A percentile compares a stretch with the other conserved stretches of the same genome.
Conservation (phyloP, 1,140 invertebrate genomes). For the Meloidogyne floridensis region DNA sequence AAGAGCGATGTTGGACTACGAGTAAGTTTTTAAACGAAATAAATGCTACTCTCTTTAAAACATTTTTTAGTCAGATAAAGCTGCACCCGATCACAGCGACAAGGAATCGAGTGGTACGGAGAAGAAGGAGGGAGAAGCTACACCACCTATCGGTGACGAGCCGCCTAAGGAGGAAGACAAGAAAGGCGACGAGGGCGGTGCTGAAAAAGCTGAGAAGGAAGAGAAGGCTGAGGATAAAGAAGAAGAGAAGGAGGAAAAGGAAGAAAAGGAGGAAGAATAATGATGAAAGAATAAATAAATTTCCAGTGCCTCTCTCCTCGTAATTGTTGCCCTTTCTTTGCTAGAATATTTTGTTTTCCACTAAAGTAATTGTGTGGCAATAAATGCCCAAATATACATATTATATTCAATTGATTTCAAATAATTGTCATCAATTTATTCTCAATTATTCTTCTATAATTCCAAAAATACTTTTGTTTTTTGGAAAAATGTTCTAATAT, state of each 20-base stretch:
- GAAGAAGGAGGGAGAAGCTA: neutral
- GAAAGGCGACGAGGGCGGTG: slow-evolving; percentile 13
- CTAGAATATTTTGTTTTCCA: no score
- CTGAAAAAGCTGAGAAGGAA: slow-evolving; percentile 23
- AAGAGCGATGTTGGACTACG: slow-evolving; percentile 6
- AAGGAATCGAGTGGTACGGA: neutral
- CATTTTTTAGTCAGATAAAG: neutral
- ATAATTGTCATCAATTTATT: no score
- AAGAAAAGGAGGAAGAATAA: neutral
- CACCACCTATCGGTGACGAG: neutral
- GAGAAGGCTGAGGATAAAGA: slow-evolving; percentile 2
- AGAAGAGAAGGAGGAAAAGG: neutral
- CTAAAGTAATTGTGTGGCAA: no score
- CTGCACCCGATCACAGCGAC: neutral
- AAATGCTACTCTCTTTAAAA: neutral
- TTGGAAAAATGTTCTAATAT: no score
- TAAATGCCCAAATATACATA: no score
- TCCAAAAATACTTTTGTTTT: no score
- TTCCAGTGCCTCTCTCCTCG: neutral
- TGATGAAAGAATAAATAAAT: neutral
- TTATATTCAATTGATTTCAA: no score
- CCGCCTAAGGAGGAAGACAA: slow-evolving; percentile 14
- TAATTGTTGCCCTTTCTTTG: neutral
- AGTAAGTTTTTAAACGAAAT: neutral
- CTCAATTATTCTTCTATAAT: no score